These are phyloP conservation scores for Brachycybe producta DNA, from an alignment of 2,888 invertebrate genomes.

Conservation along the genomic window DNA sequence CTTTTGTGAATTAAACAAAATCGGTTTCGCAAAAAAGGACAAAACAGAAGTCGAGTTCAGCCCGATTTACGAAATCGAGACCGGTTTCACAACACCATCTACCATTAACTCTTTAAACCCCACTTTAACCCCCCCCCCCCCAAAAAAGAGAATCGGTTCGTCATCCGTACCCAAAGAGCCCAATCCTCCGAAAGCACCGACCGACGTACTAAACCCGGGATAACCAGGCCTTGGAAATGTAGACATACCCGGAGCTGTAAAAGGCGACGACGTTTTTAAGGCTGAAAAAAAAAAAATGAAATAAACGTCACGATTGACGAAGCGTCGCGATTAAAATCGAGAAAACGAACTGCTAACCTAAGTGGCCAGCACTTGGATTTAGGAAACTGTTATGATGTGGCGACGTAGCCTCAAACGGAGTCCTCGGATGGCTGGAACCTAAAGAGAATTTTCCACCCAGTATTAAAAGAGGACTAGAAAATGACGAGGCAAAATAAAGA, in stretches of 20 bases:
- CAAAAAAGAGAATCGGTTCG: neutral
- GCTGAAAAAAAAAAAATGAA: neutral
- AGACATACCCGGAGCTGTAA: slow-evolving; percentile 22
- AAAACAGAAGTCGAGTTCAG: too few species aligned
- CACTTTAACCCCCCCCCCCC: too few species aligned
- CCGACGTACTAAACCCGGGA: slow-evolving; percentile 22
- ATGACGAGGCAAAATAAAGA: neutral
- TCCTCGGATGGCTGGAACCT: slow-evolving; percentile 23
- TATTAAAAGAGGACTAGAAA: neutral
- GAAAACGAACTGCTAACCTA: slow-evolving; percentile 18
- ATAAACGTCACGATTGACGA: neutral
- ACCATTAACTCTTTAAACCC: too few species aligned
- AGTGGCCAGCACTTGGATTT: slow-evolving; percentile 23
- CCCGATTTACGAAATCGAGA: too few species aligned
- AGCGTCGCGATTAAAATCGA: neutral
- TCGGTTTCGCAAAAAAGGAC: too few species aligned
- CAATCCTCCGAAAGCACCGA: slow-evolving; percentile 22
- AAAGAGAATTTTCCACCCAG: neutral
- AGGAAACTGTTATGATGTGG: slow-evolving; percentile 24
- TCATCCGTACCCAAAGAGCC: slow-evolving; percentile 22
- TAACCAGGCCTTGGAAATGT: slow-evolving; percentile 24
- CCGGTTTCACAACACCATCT: too few species aligned
- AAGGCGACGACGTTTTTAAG: neutral
- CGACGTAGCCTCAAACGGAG: slow-evolving; percentile 22
- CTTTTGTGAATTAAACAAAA: too few species aligned